Base-by-base conservation (phyloP, 1,140 invertebrate species). In the Drosophila fuyamai region DNA sequence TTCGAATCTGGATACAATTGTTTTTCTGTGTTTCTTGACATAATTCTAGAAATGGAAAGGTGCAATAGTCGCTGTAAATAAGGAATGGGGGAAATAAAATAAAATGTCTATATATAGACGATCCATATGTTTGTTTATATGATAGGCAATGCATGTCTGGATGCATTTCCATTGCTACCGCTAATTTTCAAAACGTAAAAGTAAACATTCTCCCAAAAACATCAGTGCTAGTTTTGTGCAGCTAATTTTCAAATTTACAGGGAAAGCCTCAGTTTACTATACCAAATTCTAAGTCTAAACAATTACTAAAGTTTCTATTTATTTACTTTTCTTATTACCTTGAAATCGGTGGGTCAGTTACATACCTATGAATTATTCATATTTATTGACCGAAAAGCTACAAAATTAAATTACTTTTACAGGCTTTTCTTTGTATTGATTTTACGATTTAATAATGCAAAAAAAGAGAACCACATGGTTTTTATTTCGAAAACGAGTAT, bases 91-190 rank as follows among this genome's bases (percentile, higher is more conserved):
- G 2, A 51, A 66, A 68, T 46, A 67, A 67, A 54, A 68, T 54
- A 35, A 40, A 40, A 9, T 29, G 55, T 38, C 62, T 71, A 56
- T 56, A 55, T 55, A 67, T 70, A 67, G 61, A 32, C 23, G 6
- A 7, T 10, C 7, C 47, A 54, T 23, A 46, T 54, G 16, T 48
- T 48, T 71, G 67, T 48, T 71, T 57, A 57, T 48, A 48, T 41
- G 51, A 57, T 40, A 47, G 44, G 7, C 14, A 29, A 40, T 60
- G 4, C 65, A 38, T 65, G 50, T 41, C 38, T 23, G 66, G 35
- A 18, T 44, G 48, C 66, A 55, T 43, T 35, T 55, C 23, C 55
- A 32, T 10, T 13, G 6, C 13, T 16, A 23, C 40, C 2, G 3
- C 18, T 40, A 40, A 40, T 32, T 55, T 47, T 18, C 5, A 32